These are phyloP conservation scores for Archaeoteleia sp. DNA, from an alignment of 2,888 invertebrate genomes.

Conservation along the genomic window DNA sequence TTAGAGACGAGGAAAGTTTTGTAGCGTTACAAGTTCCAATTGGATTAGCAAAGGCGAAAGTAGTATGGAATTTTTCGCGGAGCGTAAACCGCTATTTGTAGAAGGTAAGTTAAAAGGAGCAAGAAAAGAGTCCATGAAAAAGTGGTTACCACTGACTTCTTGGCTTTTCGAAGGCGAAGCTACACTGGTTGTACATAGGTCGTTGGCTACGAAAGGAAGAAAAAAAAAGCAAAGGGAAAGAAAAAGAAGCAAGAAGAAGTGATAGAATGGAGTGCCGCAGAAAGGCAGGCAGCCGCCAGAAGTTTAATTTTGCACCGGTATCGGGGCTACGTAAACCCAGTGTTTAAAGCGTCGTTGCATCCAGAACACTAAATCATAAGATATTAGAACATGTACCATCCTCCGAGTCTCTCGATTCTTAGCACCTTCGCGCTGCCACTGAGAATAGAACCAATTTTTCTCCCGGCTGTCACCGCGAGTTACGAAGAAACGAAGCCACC, in stretches of 20 bases:
- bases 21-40: constrained; percentile 53
- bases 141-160: constrained; percentile 32
- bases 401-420: constrained; percentile 17
- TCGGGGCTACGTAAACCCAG: constrained; percentile 45
- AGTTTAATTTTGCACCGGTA: constrained; percentile 68
- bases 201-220: constrained; percentile 20
- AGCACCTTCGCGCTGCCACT: constrained; percentile 25
- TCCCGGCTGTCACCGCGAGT: constrained; percentile 69
- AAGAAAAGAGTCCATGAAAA: constrained; percentile 40
- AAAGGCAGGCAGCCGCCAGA: constrained; percentile 47
- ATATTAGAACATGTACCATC: constrained; percentile 66
- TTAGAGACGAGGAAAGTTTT: constrained; percentile 51
- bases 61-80: constrained; percentile 44
- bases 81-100: constrained; percentile 44
- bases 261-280: constrained; percentile 28
- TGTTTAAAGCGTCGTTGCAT: constrained; percentile 69
- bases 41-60: constrained; percentile 52
- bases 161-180: constrained; percentile 28
- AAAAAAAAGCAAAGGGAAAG: constrained; percentile 14
- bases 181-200: constrained; percentile 11
- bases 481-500: constrained; percentile 67
- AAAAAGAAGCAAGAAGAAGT: constrained; percentile 12
- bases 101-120: constrained; percentile 34
- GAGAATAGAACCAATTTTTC: constrained; percentile 69
- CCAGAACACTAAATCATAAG: constrained; percentile 71